Evolutionary conservation across 2,888 invertebrate species (phyloP), one percentile per base, ranked within the genome.

Genomic region (Orchesellides sinensis): DNA sequence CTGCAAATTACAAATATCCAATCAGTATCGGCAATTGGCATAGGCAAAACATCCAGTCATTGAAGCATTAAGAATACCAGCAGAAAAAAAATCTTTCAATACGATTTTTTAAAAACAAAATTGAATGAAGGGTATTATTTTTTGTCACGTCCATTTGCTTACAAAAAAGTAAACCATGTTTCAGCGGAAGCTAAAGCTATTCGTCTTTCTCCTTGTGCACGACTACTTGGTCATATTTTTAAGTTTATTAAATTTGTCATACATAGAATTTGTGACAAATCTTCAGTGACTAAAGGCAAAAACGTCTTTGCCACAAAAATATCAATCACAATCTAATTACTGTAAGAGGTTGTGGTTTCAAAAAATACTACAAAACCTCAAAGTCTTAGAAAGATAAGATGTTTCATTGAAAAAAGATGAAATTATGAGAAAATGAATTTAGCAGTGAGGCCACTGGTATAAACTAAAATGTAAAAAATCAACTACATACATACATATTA

Each of bases 301-400:
- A 40, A 10, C 14, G n/a, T 14, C 40, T n/a, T 6, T 10, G 52
- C 74, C 74, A 66, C 75, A 75, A 49, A 25, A 54, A 40, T 69
- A 78, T 78, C 91, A 93, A 78, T 68, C 47, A 17, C 27, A 79
- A 70, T 40, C 63, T 79, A 65, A 79, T 79, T 70, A 79, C 54
- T 68, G 79, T 79, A 65, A 63, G 78, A 69, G 54, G 59, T 23
- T 79, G 79, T 21, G 79, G 70, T 72, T 63, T 52, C 65, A 47
- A 63, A 23, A 52, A 54, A 52, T 5, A 14, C 21, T 21, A 56
- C 32, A 54, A 6, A 19, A 56, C n/a, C 47, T 29, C n/a, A n/a
- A 32, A 29, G 29, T 25, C 10, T 21, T n/a, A 66, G 47, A 66
- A 66, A 6, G 52, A 32, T 21, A 56, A 54, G 21, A 52, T 17